Evolutionary conservation across 2,888 invertebrate genomes (phyloP), one percentile per base, ranked within the genome.

Genomic region (Euphydryas editha): DNA sequence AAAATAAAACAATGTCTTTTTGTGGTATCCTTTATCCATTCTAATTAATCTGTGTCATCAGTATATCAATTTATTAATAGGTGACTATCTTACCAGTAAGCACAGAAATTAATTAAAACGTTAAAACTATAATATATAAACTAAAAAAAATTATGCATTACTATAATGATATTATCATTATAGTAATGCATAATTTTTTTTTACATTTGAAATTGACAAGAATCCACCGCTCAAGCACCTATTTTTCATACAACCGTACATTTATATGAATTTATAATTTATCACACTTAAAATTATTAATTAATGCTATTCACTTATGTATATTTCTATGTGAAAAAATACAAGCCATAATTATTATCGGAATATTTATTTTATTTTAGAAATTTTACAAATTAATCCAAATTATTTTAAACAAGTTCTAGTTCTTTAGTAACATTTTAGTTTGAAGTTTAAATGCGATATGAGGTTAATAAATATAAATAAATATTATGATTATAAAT

Each of bases 201-300:
- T 85, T 85, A 84, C 82, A 88, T 84, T 84, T 82, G 77, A 88
- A 92, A 92, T 92, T 92, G 92, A 92, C 92, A 81, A 86, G 79
- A 82, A 85, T 85, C 83, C 80, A 87, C 83, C 79, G 88, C 90
- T 84, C 86, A 92, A 92, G 92, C 92, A 90, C 92, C 91, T 92
- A 92, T 81, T 83, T n/a, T 87, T 86, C 80, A 87, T 90, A 90
- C 91, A 90, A 90, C 85, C 91, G 83, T 87, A 88, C 78, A 81
- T 83, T 88, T 83, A 75, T 69, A 76, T 71, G 59, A 72, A 71
- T 65, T 65, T 47, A 62, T 64, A 55, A 63, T 56, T 54, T 58
- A 65, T 68, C 24, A 59, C 42, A n/a, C 64, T 59, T 62, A 65
- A 39, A 44, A 59, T 13, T 62, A 68, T 20, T 10, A 58, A 39